Conservation (phyloP, 2,113 vertebrate species). For the Platanista minor region DNA sequence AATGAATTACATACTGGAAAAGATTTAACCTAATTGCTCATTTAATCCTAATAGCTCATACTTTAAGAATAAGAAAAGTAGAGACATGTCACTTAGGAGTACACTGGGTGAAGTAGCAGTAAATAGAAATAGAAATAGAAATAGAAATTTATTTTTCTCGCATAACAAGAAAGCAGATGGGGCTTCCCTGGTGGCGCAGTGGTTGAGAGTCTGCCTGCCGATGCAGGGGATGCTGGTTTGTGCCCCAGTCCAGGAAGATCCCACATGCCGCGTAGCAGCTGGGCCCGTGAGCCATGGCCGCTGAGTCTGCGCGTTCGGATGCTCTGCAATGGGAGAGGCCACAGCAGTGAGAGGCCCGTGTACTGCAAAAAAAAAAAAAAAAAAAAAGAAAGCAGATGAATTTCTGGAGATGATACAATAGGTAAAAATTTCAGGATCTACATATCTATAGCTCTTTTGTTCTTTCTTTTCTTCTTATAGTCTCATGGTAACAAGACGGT, state of each 20-base stretch:
- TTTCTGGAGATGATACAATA: neutral
- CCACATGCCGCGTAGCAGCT: too few relatives aligned
- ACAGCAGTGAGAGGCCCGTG: too few relatives aligned
- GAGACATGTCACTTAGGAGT: neutral
- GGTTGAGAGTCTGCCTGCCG: too few relatives aligned
- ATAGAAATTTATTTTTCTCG: slow-evolving; percentile 19
- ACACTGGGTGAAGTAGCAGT: neutral
- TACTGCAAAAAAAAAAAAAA: too few relatives aligned
- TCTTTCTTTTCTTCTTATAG: neutral
- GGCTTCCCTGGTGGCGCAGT: too few relatives aligned
- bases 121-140: neutral
- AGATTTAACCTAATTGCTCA: neutral
- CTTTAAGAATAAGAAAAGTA: slow-evolving; percentile 48
- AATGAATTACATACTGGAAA: neutral
- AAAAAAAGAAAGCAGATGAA: neutral
- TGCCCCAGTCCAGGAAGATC: too few relatives aligned
- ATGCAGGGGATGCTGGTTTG: too few relatives aligned
- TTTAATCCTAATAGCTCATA: neutral
- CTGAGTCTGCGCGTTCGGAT: too few relatives aligned
- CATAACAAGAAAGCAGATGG: neutral
- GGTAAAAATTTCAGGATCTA: neutral
- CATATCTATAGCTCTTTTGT: neutral
- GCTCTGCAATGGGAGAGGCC: too few relatives aligned
- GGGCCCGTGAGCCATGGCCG: too few relatives aligned
- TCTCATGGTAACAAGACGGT: neutral